These are phyloP conservation scores for Neoscelio sp. DNA, from an alignment of 2,888 invertebrate genomes.

Conservation along the genomic window DNA sequence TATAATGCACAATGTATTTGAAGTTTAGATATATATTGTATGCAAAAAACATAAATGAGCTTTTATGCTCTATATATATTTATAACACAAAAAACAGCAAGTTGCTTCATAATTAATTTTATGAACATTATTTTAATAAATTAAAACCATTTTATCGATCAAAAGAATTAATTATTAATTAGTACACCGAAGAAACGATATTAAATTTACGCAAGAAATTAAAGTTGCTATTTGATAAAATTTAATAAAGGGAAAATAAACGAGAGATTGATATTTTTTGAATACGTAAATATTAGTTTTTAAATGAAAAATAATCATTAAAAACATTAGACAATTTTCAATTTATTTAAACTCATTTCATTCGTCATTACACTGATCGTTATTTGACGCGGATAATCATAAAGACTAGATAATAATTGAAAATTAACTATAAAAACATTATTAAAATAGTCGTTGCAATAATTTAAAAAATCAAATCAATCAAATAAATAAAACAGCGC, in stretches of 20 bases:
- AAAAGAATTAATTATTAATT: not conserved
- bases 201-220: constrained; percentile 7
- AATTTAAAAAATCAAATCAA: constrained; percentile 2
- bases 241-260: not conserved
- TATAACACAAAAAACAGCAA: not conserved
- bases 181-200: not conserved
- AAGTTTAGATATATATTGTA: constrained; percentile 19
- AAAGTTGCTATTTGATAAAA: constrained; percentile 7
- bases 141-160: not conserved
- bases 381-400: not conserved
- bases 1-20: not conserved
- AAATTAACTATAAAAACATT: too few species aligned
- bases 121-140: not conserved
- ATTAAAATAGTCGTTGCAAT: not conserved
- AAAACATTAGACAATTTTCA: not conserved
- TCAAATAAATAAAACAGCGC: constrained; percentile 10
- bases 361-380: too few species aligned
- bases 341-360: not conserved
- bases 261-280: not conserved
- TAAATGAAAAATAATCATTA: not conserved
- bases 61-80: not conserved
- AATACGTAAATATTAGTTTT: not conserved
- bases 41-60: not conserved
- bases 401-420: too few species aligned
- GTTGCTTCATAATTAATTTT: not conserved